Evolutionary conservation across 2,888 invertebrate species (phyloP).

Genomic region (Xestobium rufovillosum): DNA sequence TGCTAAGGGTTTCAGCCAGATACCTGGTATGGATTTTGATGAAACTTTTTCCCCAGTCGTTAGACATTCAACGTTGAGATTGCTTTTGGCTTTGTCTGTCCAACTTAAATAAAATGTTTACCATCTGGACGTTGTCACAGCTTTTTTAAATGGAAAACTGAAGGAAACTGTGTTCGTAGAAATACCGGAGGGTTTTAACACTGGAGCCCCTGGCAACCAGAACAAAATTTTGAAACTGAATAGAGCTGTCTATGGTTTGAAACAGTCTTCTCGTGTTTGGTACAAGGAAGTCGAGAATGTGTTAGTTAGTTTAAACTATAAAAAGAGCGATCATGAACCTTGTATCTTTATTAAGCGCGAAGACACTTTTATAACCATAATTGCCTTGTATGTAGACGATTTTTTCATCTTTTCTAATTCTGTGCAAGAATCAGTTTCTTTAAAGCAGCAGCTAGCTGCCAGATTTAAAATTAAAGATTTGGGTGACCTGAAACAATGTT

Average conservation of each 20-base stretch:
- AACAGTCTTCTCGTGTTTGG: conserved; percentile 10
- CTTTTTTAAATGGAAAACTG: conserved; percentile 19
- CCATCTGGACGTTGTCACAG: conserved; percentile 20
- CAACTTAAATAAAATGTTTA: conserved; percentile 14
- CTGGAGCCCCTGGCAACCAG: conserved; percentile 1
- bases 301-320: conserved; percentile 8
- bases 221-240: conserved; percentile 6
- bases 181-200: conserved; percentile 6
- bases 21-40: conserved; percentile 17
- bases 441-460: conserved; percentile 18
- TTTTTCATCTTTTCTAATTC: conserved; percentile 20
- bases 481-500: conserved; percentile 20
- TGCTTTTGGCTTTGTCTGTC: conserved; percentile 16
- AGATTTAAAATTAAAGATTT: conserved; percentile 26
- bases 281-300: conserved; percentile 9
- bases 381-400: conserved; percentile 24
- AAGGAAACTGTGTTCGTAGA: conserved; percentile 15
- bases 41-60: conserved; percentile 20
- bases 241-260: conserved; percentile 5
- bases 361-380: conserved; percentile 14
- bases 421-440: conserved; percentile 12
- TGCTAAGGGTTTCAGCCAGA: conserved; percentile 19
- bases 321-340: conserved; percentile 11
- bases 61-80: conserved; percentile 11
- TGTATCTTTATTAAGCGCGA: conserved; percentile 17